Percentiles rank a stretch among this genome's conserved stretches.
phyloP scores from a whole-genome alignment of 2,797 vertebrate species.

The Microtus obscurus region DNA sequence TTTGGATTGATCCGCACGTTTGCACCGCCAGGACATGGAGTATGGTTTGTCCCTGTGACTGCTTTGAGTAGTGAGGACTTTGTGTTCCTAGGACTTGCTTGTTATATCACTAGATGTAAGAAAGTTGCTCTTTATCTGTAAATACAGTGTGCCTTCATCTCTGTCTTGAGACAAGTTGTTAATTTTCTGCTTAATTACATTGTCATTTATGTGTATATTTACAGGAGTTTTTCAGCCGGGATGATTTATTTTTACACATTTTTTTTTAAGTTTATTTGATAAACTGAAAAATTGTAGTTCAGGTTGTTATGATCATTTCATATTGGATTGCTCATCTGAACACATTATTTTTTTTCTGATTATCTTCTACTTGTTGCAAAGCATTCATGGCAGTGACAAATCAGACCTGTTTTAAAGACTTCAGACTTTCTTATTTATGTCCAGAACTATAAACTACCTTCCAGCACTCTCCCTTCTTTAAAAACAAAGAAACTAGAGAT shows the following conservation, averaged over 20 bases:
- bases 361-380: slow-evolving; percentile 5
- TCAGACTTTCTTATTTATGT: not conserved
- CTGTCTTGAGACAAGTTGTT: slow-evolving; percentile 59
- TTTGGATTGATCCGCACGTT: slow-evolving; percentile 20
- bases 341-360: slow-evolving; percentile 7
- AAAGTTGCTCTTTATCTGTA: slow-evolving; percentile 34
- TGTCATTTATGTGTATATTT: slow-evolving; percentile 22
- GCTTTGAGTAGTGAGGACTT: slow-evolving; percentile 50
- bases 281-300: slow-evolving; percentile 48
- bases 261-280: slow-evolving; percentile 47
- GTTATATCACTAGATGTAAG: slow-evolving; percentile 41
- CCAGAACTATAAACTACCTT: not conserved
- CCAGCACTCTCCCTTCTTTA: not conserved
- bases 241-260: not conserved
- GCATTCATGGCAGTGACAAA: not conserved
- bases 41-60: slow-evolving; percentile 49
- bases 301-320: slow-evolving; percentile 19
- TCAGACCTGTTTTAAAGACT: not conserved
- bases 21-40: slow-evolving; percentile 42
- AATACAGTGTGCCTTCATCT: not conserved
- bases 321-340: slow-evolving; percentile 34
- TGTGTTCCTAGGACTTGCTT: not conserved
- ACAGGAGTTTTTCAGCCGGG: not conserved
- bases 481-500: not conserved
- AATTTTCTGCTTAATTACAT: not conserved